Evolutionary conservation across 2,888 invertebrate genomes (phyloP).

Genomic region (Stenodera caucasica): DNA sequence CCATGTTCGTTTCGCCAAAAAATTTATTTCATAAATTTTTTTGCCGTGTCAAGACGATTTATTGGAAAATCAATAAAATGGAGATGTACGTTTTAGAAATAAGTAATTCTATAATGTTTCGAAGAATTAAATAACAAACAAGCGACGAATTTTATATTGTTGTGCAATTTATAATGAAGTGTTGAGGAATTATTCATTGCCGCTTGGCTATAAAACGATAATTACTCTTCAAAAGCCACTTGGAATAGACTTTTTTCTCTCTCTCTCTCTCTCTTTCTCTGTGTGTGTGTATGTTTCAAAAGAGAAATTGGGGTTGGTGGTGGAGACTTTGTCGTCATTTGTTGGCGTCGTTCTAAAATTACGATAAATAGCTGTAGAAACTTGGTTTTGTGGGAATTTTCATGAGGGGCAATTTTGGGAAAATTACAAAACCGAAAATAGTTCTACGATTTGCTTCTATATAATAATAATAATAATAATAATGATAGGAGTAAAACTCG

Average conservation of each 20-base stretch:
- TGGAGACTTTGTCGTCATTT: not conserved
- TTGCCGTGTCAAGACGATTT: not conserved
- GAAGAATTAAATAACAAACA: too few species aligned
- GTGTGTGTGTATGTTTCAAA: too few species aligned
- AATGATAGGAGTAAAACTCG: not conserved
- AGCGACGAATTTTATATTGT: not conserved
- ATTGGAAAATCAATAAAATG: not conserved
- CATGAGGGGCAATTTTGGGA: not conserved
- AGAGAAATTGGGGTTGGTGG: not conserved
- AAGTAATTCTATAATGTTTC: too few species aligned
- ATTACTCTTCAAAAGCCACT: constrained; percentile 4
- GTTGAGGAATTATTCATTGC: constrained; percentile 4
- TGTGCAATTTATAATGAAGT: not conserved
- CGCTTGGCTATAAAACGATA: not conserved
- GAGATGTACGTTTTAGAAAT: not conserved
- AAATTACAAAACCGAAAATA: constrained; percentile 7
- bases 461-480: too few species aligned
- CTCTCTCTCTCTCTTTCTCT: too few species aligned
- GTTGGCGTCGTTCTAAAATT: constrained; percentile 1
- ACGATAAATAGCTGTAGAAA: not conserved
- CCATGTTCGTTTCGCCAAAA: not conserved
- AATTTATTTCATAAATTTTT: not conserved
- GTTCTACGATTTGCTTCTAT: not conserved
- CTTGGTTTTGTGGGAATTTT: constrained; percentile 5
- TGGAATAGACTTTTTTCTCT: not conserved